A percentile compares a stretch with the other conserved stretches of the same genome.
phyloP scores from a whole-genome alignment of 2,888 invertebrate genomes.

The Pristionchus japonicus region DNA sequence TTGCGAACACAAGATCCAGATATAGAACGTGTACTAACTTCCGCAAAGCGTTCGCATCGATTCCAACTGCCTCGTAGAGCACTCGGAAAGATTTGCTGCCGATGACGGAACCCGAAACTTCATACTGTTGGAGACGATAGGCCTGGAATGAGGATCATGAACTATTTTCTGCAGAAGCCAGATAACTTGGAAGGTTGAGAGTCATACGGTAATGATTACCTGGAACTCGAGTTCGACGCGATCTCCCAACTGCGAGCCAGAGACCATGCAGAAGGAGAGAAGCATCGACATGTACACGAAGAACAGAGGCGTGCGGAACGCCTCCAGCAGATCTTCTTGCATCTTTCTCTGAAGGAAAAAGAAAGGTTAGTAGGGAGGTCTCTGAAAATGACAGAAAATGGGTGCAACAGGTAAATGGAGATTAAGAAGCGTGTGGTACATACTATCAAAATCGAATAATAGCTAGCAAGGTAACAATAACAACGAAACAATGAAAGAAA shows the following conservation, averaged over 20 bases:
- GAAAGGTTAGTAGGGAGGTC: background rate
- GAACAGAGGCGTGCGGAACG: slow-evolving; percentile 61
- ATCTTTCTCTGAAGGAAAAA: background rate
- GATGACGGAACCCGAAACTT: slow-evolving; percentile 65
- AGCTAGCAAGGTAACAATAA: background rate
- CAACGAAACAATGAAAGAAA: background rate
- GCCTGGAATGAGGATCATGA: slow-evolving; percentile 52
- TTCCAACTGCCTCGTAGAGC: slow-evolving; percentile 70
- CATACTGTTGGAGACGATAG: slow-evolving; percentile 73
- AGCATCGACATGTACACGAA: slow-evolving; percentile 59
- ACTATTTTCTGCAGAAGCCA: too few relatives aligned
- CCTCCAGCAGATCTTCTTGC: slow-evolving; percentile 63
- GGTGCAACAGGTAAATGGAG: background rate
- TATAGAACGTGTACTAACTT: slow-evolving; percentile 49
- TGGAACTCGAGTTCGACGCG: slow-evolving; percentile 59
- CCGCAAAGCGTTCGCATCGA: slow-evolving; percentile 62
- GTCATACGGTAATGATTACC: background rate
- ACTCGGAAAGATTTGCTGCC: slow-evolving; percentile 68
- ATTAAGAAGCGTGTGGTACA: background rate
- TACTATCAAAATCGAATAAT: background rate
- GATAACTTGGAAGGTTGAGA: background rate
- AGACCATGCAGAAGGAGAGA: slow-evolving; percentile 60
- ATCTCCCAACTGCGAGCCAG: slow-evolving; percentile 59
- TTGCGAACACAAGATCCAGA: background rate
- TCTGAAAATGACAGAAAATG: background rate